A percentile compares a stretch with the other conserved stretches of the same genome.
Conservation (phyloP, 2,113 vertebrate genomes). For the Merops nubicus region DNA sequence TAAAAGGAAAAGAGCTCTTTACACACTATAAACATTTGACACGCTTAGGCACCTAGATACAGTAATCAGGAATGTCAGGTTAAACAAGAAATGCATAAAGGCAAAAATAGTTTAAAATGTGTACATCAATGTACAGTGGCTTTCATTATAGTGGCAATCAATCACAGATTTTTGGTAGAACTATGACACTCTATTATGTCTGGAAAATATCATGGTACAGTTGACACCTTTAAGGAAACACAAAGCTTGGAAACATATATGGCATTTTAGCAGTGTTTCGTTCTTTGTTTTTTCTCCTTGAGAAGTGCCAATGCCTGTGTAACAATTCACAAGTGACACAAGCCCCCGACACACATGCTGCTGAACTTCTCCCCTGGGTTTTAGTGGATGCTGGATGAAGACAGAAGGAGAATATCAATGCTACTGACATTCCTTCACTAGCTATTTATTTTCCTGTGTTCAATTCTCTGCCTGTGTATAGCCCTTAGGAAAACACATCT, state of each 20-base stretch:
- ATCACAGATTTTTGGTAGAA: constrained; percentile 11
- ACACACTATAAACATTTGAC: constrained; percentile 8
- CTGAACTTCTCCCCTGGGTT: not conserved
- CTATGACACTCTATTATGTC: constrained; percentile 45
- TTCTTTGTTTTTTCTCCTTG: not conserved
- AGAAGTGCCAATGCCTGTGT: not conserved
- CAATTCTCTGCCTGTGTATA: not conserved
- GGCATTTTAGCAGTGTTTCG: not conserved
- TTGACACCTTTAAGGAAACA: constrained; percentile 41
- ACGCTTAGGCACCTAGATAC: constrained; percentile 34
- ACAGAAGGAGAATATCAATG: not conserved
- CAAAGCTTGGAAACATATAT: constrained; percentile 16
- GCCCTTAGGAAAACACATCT: not conserved
- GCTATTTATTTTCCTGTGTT: not conserved
- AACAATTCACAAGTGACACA: not conserved
- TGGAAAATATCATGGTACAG: constrained; percentile 22
- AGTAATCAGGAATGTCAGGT: constrained; percentile 52
- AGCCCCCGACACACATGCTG: not conserved
- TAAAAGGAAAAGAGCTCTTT: not conserved
- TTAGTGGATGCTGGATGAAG: not conserved
- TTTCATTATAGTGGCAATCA: constrained; percentile 51
- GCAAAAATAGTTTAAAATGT: constrained; percentile 43
- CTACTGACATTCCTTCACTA: not conserved
- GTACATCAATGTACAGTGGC: not conserved
- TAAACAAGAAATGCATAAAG: constrained; percentile 46